Base-by-base conservation (phyloP, 2,113 vertebrate genomes). In the Bubo blakistoni region DNA sequence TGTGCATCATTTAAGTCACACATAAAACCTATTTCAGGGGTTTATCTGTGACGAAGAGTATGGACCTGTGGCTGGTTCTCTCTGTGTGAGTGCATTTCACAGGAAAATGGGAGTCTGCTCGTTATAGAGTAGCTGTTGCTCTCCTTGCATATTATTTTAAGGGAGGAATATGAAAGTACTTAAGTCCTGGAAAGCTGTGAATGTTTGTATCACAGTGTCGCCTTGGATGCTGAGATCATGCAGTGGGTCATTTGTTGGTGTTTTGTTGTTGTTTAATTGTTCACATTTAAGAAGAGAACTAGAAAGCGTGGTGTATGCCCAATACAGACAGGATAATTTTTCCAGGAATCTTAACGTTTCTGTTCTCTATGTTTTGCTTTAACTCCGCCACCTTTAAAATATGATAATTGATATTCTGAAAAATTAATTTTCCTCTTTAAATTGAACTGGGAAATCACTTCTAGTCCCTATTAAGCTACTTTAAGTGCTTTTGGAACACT, bases 381-480 rank as follows among this genome's bases (percentile, higher is more conserved):
- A 26, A 42, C n/a, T 29, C 66, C 0, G 0, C 24, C 55, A 78
- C 58, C 30, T 70, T 27, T 15, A 69, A 62, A 67, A 38, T 22
- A 44, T 0, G 1, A 7, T 10, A 47, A 62, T 3, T 3, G 30
- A 4, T 40, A 24, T 21, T 55, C 47, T 2, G 25, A 59, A 73
- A 73, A 92, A 76, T 49, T 36, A 36, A 85, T 91, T 92, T 85
- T 26, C 81, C 69, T 77, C 32, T 36, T 78, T 32, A 32, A 86
- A 59, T 63, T 82, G 72, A 52, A 49, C 84, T 26, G 85, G 38
- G 30, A 82, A 91, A 91, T 88, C 42, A 11, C 73, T 91, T 46
- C 36, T 61, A 84, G 42, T 42, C 76, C 66, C 74, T 10, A 16
- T 65, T 91, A 88, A 92, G 57, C 93, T 55, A 49, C 88, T 94